These are phyloP conservation scores for Diarsia rubi DNA, from an alignment of 2,888 invertebrate genomes.

Conservation along the genomic window DNA sequence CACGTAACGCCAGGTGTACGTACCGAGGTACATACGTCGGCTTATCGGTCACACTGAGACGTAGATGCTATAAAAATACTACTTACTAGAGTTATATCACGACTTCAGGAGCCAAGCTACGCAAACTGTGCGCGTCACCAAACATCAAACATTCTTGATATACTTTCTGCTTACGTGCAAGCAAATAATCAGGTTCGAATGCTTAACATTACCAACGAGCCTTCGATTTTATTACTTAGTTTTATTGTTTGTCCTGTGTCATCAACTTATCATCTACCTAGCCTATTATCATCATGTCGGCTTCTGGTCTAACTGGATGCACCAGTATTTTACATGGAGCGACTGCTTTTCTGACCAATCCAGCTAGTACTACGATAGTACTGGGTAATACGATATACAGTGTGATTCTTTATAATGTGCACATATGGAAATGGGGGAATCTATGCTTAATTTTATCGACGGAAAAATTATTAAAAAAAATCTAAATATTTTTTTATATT, in stretches of 20 bases:
- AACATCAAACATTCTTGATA: slow-evolving; percentile 22
- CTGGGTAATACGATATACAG: background rate
- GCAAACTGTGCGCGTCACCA: slow-evolving; percentile 33
- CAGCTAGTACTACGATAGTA: background rate
- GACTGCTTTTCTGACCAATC: background rate
- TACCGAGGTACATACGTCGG: slow-evolving; percentile 37
- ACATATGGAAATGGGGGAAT: no score
- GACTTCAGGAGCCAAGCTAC: slow-evolving; percentile 35
- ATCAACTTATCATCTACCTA: background rate
- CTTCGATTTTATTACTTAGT: background rate
- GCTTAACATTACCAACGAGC: background rate
- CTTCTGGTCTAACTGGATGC: background rate
- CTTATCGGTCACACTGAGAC: slow-evolving; percentile 58
- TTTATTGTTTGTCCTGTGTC: background rate
- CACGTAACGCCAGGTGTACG: slow-evolving; percentile 54
- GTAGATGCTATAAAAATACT: slow-evolving; percentile 60
- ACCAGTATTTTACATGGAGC: background rate
- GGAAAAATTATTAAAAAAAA: no score
- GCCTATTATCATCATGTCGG: background rate
- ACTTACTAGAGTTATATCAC: slow-evolving; percentile 52
- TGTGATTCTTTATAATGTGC: no score
- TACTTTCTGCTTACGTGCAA: slow-evolving; percentile 11
- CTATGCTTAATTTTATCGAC: no score
- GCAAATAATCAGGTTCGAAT: slow-evolving; percentile 18
- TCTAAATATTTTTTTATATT: no score